Base-by-base conservation (phyloP, 2,113 vertebrate genomes). In the Rhinolophus sinicus region DNA sequence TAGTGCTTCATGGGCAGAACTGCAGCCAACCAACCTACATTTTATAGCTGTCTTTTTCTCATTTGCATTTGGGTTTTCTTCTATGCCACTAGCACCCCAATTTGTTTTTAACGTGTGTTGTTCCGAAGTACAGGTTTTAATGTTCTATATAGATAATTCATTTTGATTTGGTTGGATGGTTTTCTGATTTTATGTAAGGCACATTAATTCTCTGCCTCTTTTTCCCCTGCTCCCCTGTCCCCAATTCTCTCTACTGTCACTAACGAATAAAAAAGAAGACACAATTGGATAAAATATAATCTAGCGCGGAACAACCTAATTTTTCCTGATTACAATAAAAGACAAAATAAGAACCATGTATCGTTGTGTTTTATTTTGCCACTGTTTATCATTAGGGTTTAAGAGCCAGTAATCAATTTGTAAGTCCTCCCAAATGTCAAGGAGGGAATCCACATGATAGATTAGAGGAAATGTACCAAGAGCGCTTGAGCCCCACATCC, bases 1-100 rank as follows among this genome's bases (percentile, higher is more conserved):
- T 98, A 97, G 38, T 82, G 96, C 96, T 98, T 83, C 86, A 64
- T 76, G 94, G 89, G 97, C 97, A 98, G 93, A 97, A 98, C 81
- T 76, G 88, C 62, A 97, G 95, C 72, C 96, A 98, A 96, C 70
- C 97, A 96, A 84, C 85, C 77, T 97, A 96, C 70, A 96, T 88
- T 97, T 98, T 96, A 97, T 75, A 97, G 76, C 90, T 95, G 0
- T 81, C 50, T 96, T 90, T 47, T 95, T 18, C 40, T 93, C 80
- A 90, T 81, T 87, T 89, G 60, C 83, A 95, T 12, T 72, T 95
- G 94, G 24, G 83, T 54, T 40, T 67, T 96, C 78, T 96, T 89
- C 69, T 56, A 22, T 12, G 69, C 67, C 54, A 90, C 89, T 30
- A 92, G 50, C 35, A 83, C 54, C 47, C 91, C 56, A 26, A 75